Base-by-base conservation (phyloP, 2,113 vertebrate genomes). In the Poeciliopsis prolifica region DNA sequence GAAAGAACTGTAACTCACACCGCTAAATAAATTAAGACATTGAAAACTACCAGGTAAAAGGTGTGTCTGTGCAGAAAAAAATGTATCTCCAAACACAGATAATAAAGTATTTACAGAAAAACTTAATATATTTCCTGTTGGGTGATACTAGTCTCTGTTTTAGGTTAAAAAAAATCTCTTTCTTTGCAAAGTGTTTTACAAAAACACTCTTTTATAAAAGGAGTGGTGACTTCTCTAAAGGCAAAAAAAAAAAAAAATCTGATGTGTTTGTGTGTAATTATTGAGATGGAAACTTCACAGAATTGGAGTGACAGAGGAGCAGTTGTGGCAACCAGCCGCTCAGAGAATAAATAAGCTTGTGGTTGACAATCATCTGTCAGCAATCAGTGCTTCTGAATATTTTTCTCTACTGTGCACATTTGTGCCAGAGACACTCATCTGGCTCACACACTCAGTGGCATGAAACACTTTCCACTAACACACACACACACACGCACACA, bases 291-390 rank as follows among this genome's bases (percentile, higher is more conserved):
- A 85, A 81, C 62, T 83, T 83, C 73, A 44, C 75, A 81, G 58
- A 81, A 30, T 58, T 72, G 42, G 13, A 80, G 70, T 79, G 82
- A 77, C 83, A 79, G 76, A 44, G 70, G 74, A 69, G 74, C 77
- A 40, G 74, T 67, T 86, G 80, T 84, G 88, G 81, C 77, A 87
- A 88, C 80, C 70, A 86, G 72, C 80, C 81, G 71, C 64, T 81
- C 13, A 61, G 64, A 58, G 54, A 74, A 67, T 85, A 74, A 87
- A 85, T 80, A 74, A 82, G 62, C 42, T 33, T 70, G 74, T 64
- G 81, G 79, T 68, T 78, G 79, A 67, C 85, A 71, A 75, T 83
- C 86, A 92, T 90, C 91, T 92, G 89, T 79, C 78, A 78, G 58
- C 54, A 35, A 91, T 89, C 82, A 86, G 78, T 44, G 77, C 82